Evolutionary conservation across 1,140 invertebrate species (phyloP), one percentile per base, ranked within the genome.

Genomic region (Planococcus citri): DNA sequence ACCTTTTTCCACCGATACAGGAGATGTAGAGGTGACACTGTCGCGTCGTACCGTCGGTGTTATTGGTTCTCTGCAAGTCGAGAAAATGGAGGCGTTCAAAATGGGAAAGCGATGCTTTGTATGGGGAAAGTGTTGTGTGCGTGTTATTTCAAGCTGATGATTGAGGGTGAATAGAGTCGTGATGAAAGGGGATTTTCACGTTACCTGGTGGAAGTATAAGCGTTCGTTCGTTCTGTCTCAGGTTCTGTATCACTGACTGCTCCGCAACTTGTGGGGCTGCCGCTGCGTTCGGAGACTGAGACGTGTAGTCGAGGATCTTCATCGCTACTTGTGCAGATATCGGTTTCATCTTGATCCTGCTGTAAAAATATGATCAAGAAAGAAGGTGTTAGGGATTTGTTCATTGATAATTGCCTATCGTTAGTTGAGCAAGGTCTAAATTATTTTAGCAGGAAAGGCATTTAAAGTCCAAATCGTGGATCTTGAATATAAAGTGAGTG

Each of bases 251-350:
- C 41, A 41, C 69, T 68, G 20, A 68, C 68, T 24, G 37, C 58
- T 6, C 57, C 29, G 60, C 72, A 73, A 51, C 73, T 72, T 67
- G 71, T 70, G 1, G 73, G 73, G 6, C 73, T 72, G 9, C 68
- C 58, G 77, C 86, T 86, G 81, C 86, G 81, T 80, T 88, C 87
- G 75, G 84, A 86, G 4, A 73, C 72, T 74, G 86, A 88, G 78
- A 87, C 86, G 82, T 89, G 87, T 73, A 86, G 84, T 75, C 84
- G 85, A 75, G 81, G 82, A 33, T 72, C 72, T 64, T 71, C 69
- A 14, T 69, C 72, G 37, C 72, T 73, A 67, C 70, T 71, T 51
- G 68, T 71, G 27, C 41, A 41, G 24, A 64, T 29, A 67, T 70
- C 69, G 20, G 37, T 51, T 27, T 69, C 69, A 14, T 69, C 69